phyloP scores from a whole-genome alignment of 1,140 invertebrate genomes.

The Dufourea novaeangliae region DNA sequence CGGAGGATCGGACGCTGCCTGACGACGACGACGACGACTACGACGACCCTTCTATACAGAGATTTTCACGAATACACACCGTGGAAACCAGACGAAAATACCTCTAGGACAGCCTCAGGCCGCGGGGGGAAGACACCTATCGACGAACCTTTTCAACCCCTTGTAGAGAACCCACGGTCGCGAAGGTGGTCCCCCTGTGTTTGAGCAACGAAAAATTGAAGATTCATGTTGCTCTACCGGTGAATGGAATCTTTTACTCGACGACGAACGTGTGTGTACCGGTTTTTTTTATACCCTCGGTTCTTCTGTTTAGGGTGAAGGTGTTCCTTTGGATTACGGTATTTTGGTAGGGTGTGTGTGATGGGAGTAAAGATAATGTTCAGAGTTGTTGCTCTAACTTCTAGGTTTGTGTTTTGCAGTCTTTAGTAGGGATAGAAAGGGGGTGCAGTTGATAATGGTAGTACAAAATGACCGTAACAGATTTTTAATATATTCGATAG shows the following conservation, averaged over 20 bases:
- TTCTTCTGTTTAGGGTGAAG: background rate
- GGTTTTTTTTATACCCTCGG: too few species aligned
- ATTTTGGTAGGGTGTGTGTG: too few species aligned
- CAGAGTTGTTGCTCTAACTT: too few species aligned
- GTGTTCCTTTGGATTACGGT: too few species aligned
- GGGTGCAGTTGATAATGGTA: too few species aligned
- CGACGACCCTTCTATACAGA: background rate
- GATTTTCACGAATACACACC: conserved; percentile 8
- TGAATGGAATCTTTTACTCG: background rate
- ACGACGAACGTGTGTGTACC: background rate
- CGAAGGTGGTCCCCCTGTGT: background rate
- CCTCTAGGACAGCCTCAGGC: conserved; percentile 11
- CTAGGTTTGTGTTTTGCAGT: too few species aligned
- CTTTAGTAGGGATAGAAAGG: too few species aligned
- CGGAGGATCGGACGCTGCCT: too few species aligned
- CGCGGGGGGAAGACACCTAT: conserved; percentile 36
- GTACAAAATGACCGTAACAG: too few species aligned
- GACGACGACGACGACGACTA: too few species aligned
- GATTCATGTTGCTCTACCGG: background rate
- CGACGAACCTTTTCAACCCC: conserved; percentile 32
- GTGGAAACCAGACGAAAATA: conserved; percentile 55
- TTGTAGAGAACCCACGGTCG: background rate
- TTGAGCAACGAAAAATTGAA: background rate
- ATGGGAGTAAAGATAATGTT: too few species aligned
- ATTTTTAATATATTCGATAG: too few species aligned